These are phyloP conservation scores for Axis porcinus DNA, from an alignment of 2,113 vertebrate genomes.

Conservation along the genomic window DNA sequence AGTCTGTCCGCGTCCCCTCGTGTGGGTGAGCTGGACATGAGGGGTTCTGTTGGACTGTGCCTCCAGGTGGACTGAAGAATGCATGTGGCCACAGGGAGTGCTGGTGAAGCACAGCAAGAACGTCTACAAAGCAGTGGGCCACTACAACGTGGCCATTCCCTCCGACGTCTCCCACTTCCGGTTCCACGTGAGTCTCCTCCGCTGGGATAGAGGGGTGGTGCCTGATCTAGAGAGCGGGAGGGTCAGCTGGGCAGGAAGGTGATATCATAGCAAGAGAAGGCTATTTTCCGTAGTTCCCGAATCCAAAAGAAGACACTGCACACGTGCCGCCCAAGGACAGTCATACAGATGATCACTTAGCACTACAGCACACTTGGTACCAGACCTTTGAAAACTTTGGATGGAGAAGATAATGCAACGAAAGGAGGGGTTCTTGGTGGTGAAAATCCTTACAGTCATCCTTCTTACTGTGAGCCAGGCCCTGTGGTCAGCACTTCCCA, in stretches of 20 bases:
- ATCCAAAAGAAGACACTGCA: not conserved
- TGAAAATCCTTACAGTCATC: not conserved
- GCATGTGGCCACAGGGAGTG: slow-evolving; percentile 98
- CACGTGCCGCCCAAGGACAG: not conserved
- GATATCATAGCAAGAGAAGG: not conserved
- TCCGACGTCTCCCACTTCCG: slow-evolving; percentile 98
- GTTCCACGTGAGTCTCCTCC: slow-evolving; percentile 91
- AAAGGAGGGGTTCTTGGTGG: not conserved
- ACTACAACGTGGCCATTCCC: slow-evolving; percentile 97
- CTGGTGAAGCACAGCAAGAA: slow-evolving; percentile 98
- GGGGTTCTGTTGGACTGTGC: not conserved
- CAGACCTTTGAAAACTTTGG: not conserved
- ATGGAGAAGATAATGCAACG: not conserved
- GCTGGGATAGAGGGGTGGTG: not conserved
- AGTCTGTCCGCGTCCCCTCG: not conserved
- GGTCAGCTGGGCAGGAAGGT: not conserved
- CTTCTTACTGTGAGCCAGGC: not conserved
- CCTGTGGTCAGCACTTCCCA: not conserved
- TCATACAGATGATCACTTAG: not conserved
- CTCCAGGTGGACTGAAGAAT: slow-evolving; percentile 97
- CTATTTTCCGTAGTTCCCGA: slow-evolving; percentile 2
- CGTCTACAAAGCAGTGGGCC: slow-evolving; percentile 98
- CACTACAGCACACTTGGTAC: not conserved
- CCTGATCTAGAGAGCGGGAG: rapidly evolving
- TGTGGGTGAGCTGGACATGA: not conserved